Base-by-base conservation (phyloP, 2,113 vertebrate genomes). In the Lepidothrix coronata region DNA sequence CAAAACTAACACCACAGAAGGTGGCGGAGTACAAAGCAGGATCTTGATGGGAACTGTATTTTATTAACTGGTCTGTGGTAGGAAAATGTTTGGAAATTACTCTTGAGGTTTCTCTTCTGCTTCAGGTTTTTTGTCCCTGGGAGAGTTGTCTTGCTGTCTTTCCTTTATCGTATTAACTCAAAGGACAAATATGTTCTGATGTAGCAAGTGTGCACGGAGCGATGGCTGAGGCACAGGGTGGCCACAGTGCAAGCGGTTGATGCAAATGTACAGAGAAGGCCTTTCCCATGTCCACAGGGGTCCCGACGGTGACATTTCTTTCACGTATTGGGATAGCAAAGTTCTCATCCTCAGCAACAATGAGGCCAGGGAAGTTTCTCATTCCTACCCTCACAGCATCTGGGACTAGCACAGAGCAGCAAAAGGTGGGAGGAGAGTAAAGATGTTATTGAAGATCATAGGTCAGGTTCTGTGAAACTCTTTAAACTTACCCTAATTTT, bases 401-500 rank as follows among this genome's bases (percentile, higher is more conserved):
- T 66, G 41, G 58, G 57, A 93, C 48, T 3, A 6, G 25, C 54
- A 49, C 14, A 30, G 44, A 70, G 43, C 11, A 14, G 46, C 46
- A 84, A 85, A 77, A 86, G 27, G 25, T 70, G 51, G 75, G 79
- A 85, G 59, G 35, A 88, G 61, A 74, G 52, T 43, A 59, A 77
- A 93, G 75, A 84, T 81, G 25, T 78, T 91, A 39, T 13, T 89
- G 65, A 55, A 48, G 51, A 75, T 67, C 83, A 54, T 4, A 63
- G 85, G 63, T 91, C 54, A 59, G 61, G 66, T 68, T 91, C 92
- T 93, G 58, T 44, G 21, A 92, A 91, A 74, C 28, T 68, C 79
- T 91, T 91, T 81, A 96, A 93, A 75, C 37, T 67, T 68, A n/a
- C 43, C 70, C 65, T 54, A 68, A 37, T 94, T 93, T 93, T 81